These are phyloP conservation scores for Percopsis transmontana DNA, from an alignment of 2,113 vertebrate genomes.

Conservation along the genomic window DNA sequence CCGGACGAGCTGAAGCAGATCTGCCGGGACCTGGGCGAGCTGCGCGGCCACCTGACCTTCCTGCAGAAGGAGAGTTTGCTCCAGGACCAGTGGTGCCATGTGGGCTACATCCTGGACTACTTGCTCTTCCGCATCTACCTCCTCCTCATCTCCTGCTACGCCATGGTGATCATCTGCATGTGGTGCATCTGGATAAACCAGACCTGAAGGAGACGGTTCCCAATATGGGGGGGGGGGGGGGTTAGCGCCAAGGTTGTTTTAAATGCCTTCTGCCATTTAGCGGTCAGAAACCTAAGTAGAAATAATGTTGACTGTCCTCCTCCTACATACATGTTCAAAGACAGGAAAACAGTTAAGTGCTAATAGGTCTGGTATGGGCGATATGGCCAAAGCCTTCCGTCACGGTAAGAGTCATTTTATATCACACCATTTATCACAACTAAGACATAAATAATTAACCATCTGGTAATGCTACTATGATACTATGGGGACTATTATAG, in stretches of 20 bases:
- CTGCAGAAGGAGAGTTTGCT: conserved; percentile 70
- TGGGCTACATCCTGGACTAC: conserved; percentile 82
- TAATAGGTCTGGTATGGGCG: too few species aligned
- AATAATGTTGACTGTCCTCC: too few species aligned
- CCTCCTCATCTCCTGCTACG: conserved; percentile 78
- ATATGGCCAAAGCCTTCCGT: too few species aligned
- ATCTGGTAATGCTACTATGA: too few species aligned
- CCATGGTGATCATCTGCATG: conserved; percentile 80
- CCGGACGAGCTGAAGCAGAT: conserved; percentile 76
- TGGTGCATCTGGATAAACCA: conserved; percentile 83
- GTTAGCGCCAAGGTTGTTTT: not conserved
- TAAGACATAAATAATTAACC: too few species aligned
- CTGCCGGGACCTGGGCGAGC: conserved; percentile 70
- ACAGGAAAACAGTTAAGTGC: too few species aligned
- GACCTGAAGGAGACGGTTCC: conserved; percentile 13
- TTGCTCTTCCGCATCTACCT: conserved; percentile 82
- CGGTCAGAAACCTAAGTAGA: too few species aligned
- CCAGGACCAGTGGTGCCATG: conserved; percentile 80
- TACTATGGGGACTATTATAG: too few species aligned
- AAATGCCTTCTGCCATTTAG: too few species aligned
- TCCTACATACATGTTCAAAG: too few species aligned
- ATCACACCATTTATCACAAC: too few species aligned
- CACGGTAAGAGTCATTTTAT: too few species aligned
- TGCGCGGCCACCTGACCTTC: conserved; percentile 66
- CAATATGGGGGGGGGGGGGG: not conserved